Conservation (phyloP, 2,797 vertebrate genomes). For the Ispidina picta region DNA sequence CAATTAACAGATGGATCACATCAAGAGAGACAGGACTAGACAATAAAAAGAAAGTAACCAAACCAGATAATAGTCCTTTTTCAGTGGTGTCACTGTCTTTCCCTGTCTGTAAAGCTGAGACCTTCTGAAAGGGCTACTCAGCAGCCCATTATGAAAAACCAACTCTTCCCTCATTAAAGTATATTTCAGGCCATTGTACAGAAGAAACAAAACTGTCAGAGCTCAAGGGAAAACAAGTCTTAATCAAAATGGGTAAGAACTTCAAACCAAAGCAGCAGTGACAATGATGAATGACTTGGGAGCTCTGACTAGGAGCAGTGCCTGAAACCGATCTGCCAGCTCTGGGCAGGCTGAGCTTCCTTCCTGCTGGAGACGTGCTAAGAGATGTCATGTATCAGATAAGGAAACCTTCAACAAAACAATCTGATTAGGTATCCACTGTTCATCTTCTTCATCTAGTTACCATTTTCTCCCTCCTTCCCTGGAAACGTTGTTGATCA, state of each 20-base stretch:
- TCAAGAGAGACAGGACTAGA: background rate
- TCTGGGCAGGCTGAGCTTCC: background rate
- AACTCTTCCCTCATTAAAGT: background rate
- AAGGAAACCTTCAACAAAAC: background rate
- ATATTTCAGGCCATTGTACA: background rate
- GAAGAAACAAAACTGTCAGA: background rate
- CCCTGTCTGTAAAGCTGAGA: background rate
- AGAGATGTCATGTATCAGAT: background rate
- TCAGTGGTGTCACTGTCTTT: background rate
- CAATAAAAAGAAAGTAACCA: constrained; percentile 10
- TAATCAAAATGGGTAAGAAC: background rate
- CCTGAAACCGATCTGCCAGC: background rate
- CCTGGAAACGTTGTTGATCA: background rate
- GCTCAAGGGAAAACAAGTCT: background rate
- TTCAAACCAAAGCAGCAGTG: background rate
- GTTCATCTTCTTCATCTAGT: background rate
- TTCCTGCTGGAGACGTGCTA: background rate
- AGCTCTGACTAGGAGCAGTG: background rate
- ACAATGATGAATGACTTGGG: background rate
- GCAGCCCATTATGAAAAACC: background rate
- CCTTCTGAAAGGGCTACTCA: background rate
- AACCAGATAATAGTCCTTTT: background rate
- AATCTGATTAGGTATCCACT: background rate
- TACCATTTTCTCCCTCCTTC: background rate
- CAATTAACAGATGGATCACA: constrained; percentile 1